Evolutionary conservation across 2,797 vertebrate genomes (phyloP).

Genomic region (Coregonus sp.): DNA sequence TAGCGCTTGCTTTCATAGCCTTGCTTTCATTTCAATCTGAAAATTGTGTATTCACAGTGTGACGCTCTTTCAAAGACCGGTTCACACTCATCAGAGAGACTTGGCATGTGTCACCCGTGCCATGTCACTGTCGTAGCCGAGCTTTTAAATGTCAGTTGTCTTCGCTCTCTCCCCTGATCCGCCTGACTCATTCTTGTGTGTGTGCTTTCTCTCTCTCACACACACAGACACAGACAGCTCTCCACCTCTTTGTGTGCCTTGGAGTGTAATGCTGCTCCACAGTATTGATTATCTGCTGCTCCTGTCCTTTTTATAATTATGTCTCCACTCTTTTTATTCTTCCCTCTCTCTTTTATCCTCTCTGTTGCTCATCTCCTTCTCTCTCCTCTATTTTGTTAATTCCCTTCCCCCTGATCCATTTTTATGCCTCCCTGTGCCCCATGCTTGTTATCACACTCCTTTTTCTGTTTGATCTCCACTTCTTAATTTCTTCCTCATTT

Average conservation of each 20-base stretch:
- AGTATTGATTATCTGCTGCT: conserved; percentile 53
- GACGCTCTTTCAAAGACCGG: conserved; percentile 3
- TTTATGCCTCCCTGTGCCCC: conserved; percentile 61
- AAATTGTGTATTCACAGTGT: background rate
- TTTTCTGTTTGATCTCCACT: conserved; percentile 65
- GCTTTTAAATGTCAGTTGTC: conserved; percentile 66
- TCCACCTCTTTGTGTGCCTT: conserved; percentile 52
- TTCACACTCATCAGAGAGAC: conserved; percentile 26
- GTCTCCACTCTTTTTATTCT: conserved; percentile 48
- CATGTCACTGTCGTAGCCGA: conserved; percentile 57
- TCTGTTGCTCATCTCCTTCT: conserved; percentile 41
- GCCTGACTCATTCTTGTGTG: conserved; percentile 45
- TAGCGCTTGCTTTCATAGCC: background rate
- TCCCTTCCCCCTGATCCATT: conserved; percentile 61
- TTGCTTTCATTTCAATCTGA: background rate
- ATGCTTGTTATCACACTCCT: conserved; percentile 64
- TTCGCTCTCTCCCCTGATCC: conserved; percentile 36
- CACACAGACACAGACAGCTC: conserved; percentile 15
- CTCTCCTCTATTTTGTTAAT: conserved; percentile 63
- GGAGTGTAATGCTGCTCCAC: conserved; percentile 55
- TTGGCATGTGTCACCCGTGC: conserved; percentile 47
- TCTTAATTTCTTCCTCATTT: conserved; percentile 69
- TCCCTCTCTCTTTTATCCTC: conserved; percentile 31
- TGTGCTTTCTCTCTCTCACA: background rate
- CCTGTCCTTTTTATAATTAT: conserved; percentile 67